Evolutionary conservation across 2,888 invertebrate genomes (phyloP), one percentile per base, ranked within the genome.

Genomic region (Adineta ricciae): DNA sequence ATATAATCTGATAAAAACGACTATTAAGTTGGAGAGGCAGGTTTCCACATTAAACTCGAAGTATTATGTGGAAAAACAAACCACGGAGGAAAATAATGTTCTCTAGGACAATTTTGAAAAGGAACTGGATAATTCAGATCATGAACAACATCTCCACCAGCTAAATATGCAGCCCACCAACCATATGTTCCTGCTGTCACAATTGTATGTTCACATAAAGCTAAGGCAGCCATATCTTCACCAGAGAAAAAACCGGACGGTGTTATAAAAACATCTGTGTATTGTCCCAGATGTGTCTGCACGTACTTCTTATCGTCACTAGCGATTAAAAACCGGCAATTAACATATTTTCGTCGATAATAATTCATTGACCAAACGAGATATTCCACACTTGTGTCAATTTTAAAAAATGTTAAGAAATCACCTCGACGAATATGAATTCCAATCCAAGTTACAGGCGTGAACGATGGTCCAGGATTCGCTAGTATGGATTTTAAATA

Each of bases 131-230:
- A 73, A 38, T 36, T 73, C 24, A 73, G 38, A 73, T 73, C 73
- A 41, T 73, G 73, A 38, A 73, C 14, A 41, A 73, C 73, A 38
- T 73, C 38, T 2, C 73, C 73, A 38, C 73, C 73, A 73, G 73
- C 73, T n/a, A 73, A 16, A 19, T 21, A 73, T 21, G 4, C 73
- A 5, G 73, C 73, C 73, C 73, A 73, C 73, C 73, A 73, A 24
- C 73, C 38, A n/a, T 73, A 73, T 38, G 73, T 73, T 24, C 73
- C 73, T 16, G 73, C 73, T 73, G 73, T 73, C 21, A 36, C 73
- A 41, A 73, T 73, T 41, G 73, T 38, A 73, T 73, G 73, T 73
- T 73, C 73, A 73, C 73, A 73, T 41, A 73, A 41, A 24, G 73
- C 36, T 41, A 73, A 73, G 14, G 41, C 73, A 41, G 73, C 73